Percentiles rank a stretch among this genome's conserved stretches.
phyloP scores from a whole-genome alignment of 2,888 invertebrate genomes.

The Trissoscelio sp. region DNA sequence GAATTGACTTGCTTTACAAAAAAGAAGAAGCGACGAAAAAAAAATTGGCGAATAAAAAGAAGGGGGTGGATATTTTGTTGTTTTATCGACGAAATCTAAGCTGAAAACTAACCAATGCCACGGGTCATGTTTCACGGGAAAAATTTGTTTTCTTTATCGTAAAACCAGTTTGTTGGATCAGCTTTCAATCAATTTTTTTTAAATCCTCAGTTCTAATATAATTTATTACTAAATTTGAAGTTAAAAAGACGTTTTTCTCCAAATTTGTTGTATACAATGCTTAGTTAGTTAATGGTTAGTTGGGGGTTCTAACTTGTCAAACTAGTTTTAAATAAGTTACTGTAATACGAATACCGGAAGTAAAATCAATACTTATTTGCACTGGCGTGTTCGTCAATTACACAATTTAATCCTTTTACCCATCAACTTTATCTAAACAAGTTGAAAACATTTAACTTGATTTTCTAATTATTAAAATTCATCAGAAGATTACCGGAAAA shows the following conservation, averaged over 20 bases:
- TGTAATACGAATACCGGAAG: neutral
- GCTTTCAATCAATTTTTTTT: no score
- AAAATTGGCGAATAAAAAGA: slow-evolving; percentile 4
- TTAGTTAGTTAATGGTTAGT: neutral
- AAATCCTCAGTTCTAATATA: no score
- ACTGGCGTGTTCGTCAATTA: no score
- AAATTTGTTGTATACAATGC: no score
- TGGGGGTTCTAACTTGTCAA: neutral
- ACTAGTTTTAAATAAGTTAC: neutral
- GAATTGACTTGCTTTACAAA: slow-evolving; percentile 54
- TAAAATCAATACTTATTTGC: slow-evolving; percentile 6
- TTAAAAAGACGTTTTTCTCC: no score
- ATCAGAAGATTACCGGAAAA: no score
- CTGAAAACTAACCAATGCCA: slow-evolving; percentile 16
- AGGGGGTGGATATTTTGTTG: slow-evolving; percentile 27
- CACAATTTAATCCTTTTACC: no score
- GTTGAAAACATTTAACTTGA: no score
- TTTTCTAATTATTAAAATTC: no score
- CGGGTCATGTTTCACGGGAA: neutral
- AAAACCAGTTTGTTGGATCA: neutral
- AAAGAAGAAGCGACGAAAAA: slow-evolving; percentile 20
- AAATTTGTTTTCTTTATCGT: neutral
- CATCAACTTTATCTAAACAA: no score
- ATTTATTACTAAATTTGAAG: no score
- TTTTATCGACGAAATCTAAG: slow-evolving; percentile 20